Conservation (phyloP, 2,888 invertebrate genomes). For the Eilema depressum region DNA sequence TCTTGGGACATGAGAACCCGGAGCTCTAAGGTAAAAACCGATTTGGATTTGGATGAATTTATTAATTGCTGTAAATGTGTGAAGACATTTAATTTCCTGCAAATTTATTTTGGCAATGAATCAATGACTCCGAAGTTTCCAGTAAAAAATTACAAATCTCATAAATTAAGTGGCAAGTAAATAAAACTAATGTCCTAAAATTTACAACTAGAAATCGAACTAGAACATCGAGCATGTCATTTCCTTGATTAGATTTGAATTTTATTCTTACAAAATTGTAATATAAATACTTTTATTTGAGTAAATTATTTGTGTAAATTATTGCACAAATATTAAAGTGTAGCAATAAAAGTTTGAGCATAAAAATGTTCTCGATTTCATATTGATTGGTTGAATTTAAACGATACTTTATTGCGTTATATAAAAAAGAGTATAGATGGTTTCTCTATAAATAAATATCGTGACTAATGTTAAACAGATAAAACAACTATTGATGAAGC, state of each 20-base stretch:
- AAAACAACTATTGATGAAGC: neutral
- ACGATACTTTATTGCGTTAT: conserved; percentile 29
- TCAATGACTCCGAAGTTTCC: neutral
- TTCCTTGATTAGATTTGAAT: conserved; percentile 3
- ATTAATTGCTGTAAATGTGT: neutral
- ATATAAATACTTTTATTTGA: neutral
- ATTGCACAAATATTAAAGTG: neutral
- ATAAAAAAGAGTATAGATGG: conserved; percentile 25
- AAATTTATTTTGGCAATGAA: neutral
- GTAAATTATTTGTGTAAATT: conserved; percentile 10
- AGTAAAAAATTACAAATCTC: neutral
- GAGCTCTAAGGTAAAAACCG: no score
- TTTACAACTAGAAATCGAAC: neutral
- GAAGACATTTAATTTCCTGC: neutral
- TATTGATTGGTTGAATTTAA: conserved; percentile 40
- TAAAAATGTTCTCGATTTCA: conserved; percentile 22
- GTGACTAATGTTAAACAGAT: conserved; percentile 23
- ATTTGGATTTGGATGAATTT: neutral
- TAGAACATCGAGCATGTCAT: neutral
- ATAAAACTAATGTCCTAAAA: neutral
- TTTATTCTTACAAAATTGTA: neutral
- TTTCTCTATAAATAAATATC: conserved; percentile 33
- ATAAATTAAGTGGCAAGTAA: neutral
- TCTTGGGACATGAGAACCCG: neutral
- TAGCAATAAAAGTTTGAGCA: neutral